A percentile compares a stretch with the other conserved stretches of the same genome.
Conservation (phyloP, 2,797 vertebrate genomes). For the Manis pentadactyla region DNA sequence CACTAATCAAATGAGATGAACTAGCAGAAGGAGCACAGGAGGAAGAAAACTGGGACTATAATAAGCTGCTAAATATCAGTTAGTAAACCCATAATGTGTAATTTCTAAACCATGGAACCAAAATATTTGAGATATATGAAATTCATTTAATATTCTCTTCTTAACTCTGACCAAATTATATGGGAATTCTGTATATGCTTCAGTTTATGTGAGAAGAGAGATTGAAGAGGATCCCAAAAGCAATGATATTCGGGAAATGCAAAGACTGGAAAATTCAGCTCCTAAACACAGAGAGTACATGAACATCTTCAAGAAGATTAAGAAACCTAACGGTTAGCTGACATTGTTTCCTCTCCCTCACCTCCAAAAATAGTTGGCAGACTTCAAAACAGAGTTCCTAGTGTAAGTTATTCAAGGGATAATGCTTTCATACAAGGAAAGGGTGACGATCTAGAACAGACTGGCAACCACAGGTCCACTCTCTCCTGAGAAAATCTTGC, state of each 20-base stretch:
- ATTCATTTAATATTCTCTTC: neutral
- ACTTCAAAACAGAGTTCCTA: neutral
- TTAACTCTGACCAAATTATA: neutral
- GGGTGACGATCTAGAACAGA: neutral
- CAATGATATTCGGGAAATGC: neutral
- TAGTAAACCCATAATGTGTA: neutral
- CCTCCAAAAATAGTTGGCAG: neutral
- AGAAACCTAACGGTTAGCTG: neutral
- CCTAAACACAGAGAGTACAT: neutral
- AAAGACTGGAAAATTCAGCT: neutral
- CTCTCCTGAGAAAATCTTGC: neutral
- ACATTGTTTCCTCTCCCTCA: neutral
- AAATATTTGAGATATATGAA: slow-evolving; percentile 36
- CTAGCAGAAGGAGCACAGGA: neutral
- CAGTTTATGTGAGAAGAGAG: neutral
- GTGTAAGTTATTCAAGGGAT: neutral
- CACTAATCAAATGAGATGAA: slow-evolving; percentile 26
- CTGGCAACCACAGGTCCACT: neutral
- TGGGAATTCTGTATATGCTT: slow-evolving; percentile 16
- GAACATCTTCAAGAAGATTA: neutral
- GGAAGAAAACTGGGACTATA: neutral
- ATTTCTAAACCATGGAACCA: neutral
- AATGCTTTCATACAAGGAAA: neutral
- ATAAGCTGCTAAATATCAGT: neutral
- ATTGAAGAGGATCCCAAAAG: neutral